phyloP scores from a whole-genome alignment of 2,797 vertebrate species.

The Mycteria americana region DNA sequence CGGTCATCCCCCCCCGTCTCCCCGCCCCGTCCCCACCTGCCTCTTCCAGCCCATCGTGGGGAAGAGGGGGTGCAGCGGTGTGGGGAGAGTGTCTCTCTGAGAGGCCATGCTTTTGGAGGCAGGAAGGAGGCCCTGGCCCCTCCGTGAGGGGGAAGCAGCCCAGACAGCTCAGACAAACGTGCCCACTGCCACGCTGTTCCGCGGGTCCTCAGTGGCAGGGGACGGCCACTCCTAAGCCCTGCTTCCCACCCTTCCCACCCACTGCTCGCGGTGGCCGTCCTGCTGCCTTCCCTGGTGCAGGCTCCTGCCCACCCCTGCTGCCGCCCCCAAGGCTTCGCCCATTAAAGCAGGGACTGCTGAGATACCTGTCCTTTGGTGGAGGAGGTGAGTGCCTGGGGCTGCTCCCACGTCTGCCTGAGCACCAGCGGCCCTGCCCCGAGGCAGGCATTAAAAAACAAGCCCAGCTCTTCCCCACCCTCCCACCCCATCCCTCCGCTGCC shows the following conservation, averaged over 20 bases:
- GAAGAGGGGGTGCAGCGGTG: background rate
- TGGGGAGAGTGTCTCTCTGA: background rate
- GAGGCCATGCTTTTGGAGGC: background rate
- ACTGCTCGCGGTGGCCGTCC: background rate
- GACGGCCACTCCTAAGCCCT: background rate
- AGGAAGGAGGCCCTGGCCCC: background rate
- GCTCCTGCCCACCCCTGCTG: background rate
- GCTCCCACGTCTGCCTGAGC: background rate
- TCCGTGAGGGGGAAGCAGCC: background rate
- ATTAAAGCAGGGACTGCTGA: background rate
- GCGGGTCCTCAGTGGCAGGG: background rate
- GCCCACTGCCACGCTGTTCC: background rate
- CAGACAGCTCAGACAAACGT: constrained; percentile 1
- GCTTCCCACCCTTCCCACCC: background rate
- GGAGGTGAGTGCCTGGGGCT: background rate
- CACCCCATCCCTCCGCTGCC: background rate
- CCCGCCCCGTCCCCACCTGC: background rate
- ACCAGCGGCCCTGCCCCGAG: background rate
- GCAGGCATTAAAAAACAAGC: background rate
- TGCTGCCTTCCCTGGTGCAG: background rate
- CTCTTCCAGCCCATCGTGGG: background rate
- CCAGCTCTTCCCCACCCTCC: background rate
- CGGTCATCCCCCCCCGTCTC: no score
- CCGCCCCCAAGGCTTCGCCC: background rate
- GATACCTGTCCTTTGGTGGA: background rate